Evolutionary conservation across 2,113 vertebrate genomes (phyloP).

Genomic region (Numida meleagris): DNA sequence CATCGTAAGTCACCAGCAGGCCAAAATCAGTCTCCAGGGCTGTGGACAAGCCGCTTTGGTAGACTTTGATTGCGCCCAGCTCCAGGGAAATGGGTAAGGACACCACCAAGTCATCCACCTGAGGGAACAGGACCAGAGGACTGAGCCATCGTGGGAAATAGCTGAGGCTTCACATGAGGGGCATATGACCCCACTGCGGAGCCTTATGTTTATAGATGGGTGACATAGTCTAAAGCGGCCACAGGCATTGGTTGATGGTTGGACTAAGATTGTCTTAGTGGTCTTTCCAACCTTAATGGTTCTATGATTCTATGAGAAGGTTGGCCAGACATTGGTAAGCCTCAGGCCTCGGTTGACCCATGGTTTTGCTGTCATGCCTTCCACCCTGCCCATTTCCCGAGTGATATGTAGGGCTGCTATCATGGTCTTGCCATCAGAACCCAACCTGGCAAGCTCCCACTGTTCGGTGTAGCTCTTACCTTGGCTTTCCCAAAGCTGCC

Average conservation of each 20-base stretch:
- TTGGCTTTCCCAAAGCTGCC: constrained; percentile 88
- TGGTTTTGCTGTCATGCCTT: fast-evolving
- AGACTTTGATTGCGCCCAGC: constrained; percentile 89
- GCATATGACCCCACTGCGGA: fast-evolving
- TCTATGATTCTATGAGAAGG: not conserved
- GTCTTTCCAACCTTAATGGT: no score
- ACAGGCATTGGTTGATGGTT: no score
- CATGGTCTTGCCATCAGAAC: fast-evolving
- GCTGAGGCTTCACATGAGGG: not conserved
- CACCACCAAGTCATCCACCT: constrained; percentile 93
- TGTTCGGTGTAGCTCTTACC: constrained; percentile 75
- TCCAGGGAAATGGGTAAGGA: constrained; percentile 92
- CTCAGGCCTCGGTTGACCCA: not conserved
- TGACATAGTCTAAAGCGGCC: no score
- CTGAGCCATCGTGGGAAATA: fast-evolving
- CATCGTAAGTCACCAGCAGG: constrained; percentile 92
- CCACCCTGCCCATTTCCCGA: fast-evolving
- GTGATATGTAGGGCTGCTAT: fast-evolving
- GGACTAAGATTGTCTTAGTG: no score
- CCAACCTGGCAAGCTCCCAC: fast-evolving
- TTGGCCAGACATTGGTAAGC: fast-evolving
- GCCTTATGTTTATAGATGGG: fast-evolving
- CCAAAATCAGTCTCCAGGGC: constrained; percentile 97
- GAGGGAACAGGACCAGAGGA: not conserved
- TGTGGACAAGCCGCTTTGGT: constrained; percentile 93